These are phyloP conservation scores for Apodemia hepburni DNA, from an alignment of 2,888 invertebrate genomes.

Conservation along the genomic window DNA sequence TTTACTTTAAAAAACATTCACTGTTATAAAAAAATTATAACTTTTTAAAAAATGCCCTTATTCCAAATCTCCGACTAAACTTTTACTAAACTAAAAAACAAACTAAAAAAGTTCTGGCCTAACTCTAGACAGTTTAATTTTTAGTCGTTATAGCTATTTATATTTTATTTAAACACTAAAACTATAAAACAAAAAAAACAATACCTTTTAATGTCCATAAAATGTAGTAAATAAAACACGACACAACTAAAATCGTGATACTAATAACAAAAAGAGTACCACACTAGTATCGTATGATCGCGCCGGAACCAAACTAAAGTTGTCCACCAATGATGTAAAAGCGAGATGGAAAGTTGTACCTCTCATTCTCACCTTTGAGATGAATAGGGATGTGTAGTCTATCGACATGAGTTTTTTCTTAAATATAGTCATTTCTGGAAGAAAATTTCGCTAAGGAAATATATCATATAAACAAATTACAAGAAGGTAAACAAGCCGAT, in stretches of 20 bases:
- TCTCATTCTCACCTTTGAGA: background rate
- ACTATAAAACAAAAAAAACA: background rate
- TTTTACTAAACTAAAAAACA: too few relatives aligned
- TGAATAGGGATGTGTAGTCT: background rate
- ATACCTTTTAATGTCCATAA: background rate
- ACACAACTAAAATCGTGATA: conserved; percentile 8
- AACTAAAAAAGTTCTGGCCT: too few relatives aligned
- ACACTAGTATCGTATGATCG: conserved; percentile 6
- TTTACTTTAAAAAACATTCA: too few relatives aligned
- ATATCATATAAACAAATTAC: too few relatives aligned
- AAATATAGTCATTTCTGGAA: background rate
- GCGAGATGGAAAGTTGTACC: conserved; percentile 13
- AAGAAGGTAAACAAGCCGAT: too few relatives aligned
- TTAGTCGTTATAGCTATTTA: too few relatives aligned
- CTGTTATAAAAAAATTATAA: too few relatives aligned
- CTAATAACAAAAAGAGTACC: background rate
- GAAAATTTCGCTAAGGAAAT: background rate
- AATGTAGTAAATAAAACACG: conserved; percentile 1
- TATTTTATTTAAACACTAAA: too few relatives aligned
- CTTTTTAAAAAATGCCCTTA: too few relatives aligned
- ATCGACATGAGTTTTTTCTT: background rate
- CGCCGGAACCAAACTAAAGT: conserved; percentile 2
- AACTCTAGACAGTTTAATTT: too few relatives aligned
- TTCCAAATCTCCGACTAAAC: too few relatives aligned
- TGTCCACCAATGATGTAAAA: conserved; percentile 8